Evolutionary conservation across 2,113 vertebrate species (phyloP).

Genomic region (Thymallus thymallus): DNA sequence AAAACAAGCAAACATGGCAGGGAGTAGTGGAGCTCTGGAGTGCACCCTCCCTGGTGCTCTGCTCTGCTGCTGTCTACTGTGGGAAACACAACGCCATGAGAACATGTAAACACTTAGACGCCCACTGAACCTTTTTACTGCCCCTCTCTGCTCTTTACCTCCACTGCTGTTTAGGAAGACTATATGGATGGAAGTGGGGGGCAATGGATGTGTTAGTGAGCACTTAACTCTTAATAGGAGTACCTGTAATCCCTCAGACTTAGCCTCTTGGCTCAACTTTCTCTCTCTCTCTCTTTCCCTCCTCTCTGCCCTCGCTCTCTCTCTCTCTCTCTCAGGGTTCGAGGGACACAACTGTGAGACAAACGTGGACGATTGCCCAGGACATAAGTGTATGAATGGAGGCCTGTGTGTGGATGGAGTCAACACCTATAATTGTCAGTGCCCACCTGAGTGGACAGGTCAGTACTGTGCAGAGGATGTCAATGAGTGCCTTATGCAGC

Average conservation of each 20-base stretch:
- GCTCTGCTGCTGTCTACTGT: conserved; percentile 56
- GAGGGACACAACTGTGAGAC: conserved; percentile 86
- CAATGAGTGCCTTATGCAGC: conserved; percentile 96
- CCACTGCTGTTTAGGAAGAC: conserved; percentile 22
- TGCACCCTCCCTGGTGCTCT: conserved; percentile 7
- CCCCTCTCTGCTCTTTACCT: conserved; percentile 24
- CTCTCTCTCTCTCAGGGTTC: conserved; percentile 74
- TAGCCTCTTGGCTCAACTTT: not conserved
- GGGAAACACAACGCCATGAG: conserved; percentile 63
- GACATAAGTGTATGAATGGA: conserved; percentile 87
- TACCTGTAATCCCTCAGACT: conserved; percentile 6
- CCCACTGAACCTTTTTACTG: conserved; percentile 62
- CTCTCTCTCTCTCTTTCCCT: not conserved
- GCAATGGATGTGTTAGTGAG: conserved; percentile 14
- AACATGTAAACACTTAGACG: conserved; percentile 73
- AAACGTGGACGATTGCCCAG: conserved; percentile 90
- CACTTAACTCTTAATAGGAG: conserved; percentile 13
- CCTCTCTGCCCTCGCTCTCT: too few relatives aligned
- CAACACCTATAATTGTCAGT: conserved; percentile 94
- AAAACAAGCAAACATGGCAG: conserved; percentile 76
- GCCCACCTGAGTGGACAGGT: conserved; percentile 93
- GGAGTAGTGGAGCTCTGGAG: conserved; percentile 60
- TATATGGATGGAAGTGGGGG: conserved; percentile 5
- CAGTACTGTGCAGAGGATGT: conserved; percentile 97
- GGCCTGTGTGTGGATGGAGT: conserved; percentile 90